Conservation (phyloP, 2,113 vertebrate species). For the Vulpes ferrilata region DNA sequence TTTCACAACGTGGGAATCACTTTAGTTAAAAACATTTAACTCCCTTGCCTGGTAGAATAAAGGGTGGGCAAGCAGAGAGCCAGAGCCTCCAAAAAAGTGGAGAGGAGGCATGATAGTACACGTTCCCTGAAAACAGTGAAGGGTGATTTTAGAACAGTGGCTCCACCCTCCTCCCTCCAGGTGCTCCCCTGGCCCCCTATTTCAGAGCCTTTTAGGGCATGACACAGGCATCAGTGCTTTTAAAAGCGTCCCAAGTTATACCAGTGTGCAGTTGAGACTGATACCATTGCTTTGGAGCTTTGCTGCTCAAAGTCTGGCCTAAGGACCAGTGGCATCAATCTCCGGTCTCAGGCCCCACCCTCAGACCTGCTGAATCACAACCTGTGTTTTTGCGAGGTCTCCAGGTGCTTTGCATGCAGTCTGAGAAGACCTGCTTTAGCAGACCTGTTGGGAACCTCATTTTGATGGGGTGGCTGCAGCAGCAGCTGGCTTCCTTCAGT, state of each 20-base stretch:
- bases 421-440: not conserved
- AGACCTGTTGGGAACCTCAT: not conserved
- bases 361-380: not conserved
- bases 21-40: not conserved
- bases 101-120: not conserved
- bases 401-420: not conserved
- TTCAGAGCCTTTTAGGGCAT: not conserved
- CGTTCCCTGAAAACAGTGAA: not conserved
- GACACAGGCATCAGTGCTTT: not conserved
- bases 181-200: not conserved
- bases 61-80: not conserved
- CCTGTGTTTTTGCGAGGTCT: not conserved
- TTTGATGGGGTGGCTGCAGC: not conserved
- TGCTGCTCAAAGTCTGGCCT: not conserved
- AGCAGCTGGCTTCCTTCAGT: not conserved
- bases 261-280: not conserved
- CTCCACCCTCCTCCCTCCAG: not conserved
- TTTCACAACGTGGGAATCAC: not conserved
- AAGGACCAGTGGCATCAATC: not conserved
- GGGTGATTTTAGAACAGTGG: not conserved
- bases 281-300: not conserved
- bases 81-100: not conserved
- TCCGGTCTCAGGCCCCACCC: not conserved
- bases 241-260: not conserved
- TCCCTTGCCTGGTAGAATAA: conserved; percentile 6